Evolutionary conservation across 1,140 invertebrate genomes (phyloP), one percentile per base, ranked within the genome.

Genomic region (Drosophila mayri): DNA sequence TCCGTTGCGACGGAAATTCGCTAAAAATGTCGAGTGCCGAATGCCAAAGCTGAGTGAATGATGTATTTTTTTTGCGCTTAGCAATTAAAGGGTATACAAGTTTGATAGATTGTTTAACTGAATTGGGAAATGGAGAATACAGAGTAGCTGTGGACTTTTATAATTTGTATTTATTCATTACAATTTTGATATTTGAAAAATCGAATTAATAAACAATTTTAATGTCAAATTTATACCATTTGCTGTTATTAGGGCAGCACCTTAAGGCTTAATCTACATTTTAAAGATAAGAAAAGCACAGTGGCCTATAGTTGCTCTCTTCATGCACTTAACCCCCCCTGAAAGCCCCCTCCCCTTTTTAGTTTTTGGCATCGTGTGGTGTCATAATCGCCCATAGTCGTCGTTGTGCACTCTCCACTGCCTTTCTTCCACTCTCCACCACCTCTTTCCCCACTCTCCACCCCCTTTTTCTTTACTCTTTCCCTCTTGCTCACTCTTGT

Each of bases 331-430:
- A 44, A 28, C 35, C 59, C 59, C 58, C 43, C 43, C 14, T 11
- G 20, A n/a, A 38, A 20, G n/a, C 43, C 32, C 58, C 4, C 25
- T 25, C 25, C 28, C 32, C 9, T 10, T 30, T 59, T 35, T 28
- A 38, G 75, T 76, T 79, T 81, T 81, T 79, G 85, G 59, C 75
- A 70, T 75, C 70, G 73, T 66, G 81, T 63, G 67, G 78, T 88
- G 85, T 88, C 85, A 88, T 88, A 88, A 84, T 84, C 68, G 55
- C 38, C 58, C 49, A 74, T 54, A 49, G 43, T 38, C 30, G 35
- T 22, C 25, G 18, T 37, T 54, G 30, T 54, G 54, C 35, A 25
- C 35, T 57, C 44, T 52, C 30, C 18, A 38, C 43, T 37, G 43
- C 14, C 43, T 25, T 11, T 55, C 16, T 54, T 9, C 8, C 41